A percentile compares a stretch with the other conserved stretches of the same genome.
These are phyloP conservation scores for Drosophila kohkoa DNA, from an alignment of 1,140 invertebrate genomes.

Conservation along the genomic window DNA sequence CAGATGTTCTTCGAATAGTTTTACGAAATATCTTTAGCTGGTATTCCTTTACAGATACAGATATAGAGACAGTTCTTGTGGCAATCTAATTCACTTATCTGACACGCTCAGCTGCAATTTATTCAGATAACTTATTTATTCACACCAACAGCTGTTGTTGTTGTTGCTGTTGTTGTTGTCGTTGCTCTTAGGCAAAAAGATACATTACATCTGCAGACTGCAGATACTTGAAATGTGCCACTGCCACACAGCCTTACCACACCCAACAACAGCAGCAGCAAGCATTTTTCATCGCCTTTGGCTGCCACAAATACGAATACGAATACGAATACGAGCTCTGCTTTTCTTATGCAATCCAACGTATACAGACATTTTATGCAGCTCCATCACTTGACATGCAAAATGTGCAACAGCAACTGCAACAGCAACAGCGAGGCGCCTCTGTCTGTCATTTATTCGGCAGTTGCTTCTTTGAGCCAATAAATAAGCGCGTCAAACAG, in stretches of 20 bases:
- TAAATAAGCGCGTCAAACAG: slow-evolving; percentile 77
- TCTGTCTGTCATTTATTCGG: slow-evolving; percentile 61
- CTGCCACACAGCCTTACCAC: slow-evolving; percentile 29
- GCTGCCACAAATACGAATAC: neutral
- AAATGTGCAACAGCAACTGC: slow-evolving; percentile 47
- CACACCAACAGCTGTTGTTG: slow-evolving; percentile 25
- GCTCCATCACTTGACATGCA: slow-evolving; percentile 71
- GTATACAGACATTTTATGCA: slow-evolving; percentile 55
- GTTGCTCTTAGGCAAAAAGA: slow-evolving; percentile 10
- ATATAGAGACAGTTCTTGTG: slow-evolving; percentile 14
- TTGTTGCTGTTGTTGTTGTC: neutral
- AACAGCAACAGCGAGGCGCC: slow-evolving; percentile 25
- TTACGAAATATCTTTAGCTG: neutral
- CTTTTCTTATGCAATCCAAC: slow-evolving; percentile 75
- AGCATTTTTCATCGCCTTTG: slow-evolving; percentile 27
- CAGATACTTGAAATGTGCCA: slow-evolving; percentile 41
- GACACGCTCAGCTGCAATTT: slow-evolving; percentile 41
- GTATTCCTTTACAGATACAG: slow-evolving; percentile 3
- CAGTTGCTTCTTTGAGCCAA: slow-evolving; percentile 69
- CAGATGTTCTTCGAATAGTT: slow-evolving; percentile 5
- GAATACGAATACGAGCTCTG: slow-evolving; percentile 32
- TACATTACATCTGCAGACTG: slow-evolving; percentile 35
- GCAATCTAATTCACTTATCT: slow-evolving; percentile 38
- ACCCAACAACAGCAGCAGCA: slow-evolving; percentile 10
- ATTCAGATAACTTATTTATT: slow-evolving; percentile 58